phyloP scores from a whole-genome alignment of 2,797 vertebrate genomes.

The Sorex maritimensis region DNA sequence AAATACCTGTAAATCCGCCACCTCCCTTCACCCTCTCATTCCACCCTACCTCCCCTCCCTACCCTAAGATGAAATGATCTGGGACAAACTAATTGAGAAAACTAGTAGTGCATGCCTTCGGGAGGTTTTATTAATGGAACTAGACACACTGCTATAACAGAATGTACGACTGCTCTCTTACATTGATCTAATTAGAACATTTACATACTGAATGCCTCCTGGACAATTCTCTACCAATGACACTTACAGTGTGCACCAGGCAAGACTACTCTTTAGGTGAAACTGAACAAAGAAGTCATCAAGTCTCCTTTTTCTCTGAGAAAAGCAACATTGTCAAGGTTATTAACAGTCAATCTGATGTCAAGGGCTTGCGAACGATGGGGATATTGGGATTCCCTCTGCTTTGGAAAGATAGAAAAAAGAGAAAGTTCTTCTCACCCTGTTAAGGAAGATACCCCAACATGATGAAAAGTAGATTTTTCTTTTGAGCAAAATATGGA shows the following conservation, averaged over 20 bases:
- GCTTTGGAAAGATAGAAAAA: constrained; percentile 4
- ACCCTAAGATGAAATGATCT: constrained; percentile 86
- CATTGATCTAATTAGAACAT: constrained; percentile 89
- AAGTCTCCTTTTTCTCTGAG: constrained; percentile 77
- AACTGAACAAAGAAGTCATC: constrained; percentile 86
- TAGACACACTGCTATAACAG: constrained; percentile 87
- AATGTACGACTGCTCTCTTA: constrained; percentile 87
- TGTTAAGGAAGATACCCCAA: neutral
- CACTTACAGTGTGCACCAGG: constrained; percentile 78
- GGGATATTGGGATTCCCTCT: constrained; percentile 50
- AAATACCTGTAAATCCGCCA: constrained; percentile 79
- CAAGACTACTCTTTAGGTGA: constrained; percentile 83
- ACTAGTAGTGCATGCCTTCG: constrained; percentile 87
- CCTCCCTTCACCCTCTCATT: constrained; percentile 72
- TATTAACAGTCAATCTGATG: constrained; percentile 80
- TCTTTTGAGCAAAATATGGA: constrained; percentile 3
- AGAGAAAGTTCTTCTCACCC: neutral
- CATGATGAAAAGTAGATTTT: neutral
- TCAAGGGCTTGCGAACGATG: constrained; percentile 19
- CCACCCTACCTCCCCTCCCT: constrained; percentile 70
- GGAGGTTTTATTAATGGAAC: constrained; percentile 88
- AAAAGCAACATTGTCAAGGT: constrained; percentile 85
- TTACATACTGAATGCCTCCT: constrained; percentile 88
- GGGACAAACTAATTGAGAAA: constrained; percentile 89
- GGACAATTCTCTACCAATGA: constrained; percentile 87